Conservation (phyloP, 1,140 invertebrate species). For the Lepidurus apus region DNA sequence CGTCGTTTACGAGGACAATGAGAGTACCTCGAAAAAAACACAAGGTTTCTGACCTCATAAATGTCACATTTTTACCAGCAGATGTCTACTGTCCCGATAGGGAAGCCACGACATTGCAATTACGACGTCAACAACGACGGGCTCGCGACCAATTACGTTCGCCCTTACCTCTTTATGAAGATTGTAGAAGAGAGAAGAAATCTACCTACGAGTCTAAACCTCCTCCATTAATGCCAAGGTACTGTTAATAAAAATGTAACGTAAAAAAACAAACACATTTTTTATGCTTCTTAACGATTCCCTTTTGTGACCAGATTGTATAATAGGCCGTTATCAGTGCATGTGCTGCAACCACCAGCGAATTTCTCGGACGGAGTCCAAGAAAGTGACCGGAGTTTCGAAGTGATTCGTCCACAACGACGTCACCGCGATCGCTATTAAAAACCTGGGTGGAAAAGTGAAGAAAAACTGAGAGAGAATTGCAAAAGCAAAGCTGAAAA, state of each 20-base stretch:
- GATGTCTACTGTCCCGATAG: not conserved
- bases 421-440: slow-evolving; percentile 16
- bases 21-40: too few species aligned
- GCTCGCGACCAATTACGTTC: not conserved
- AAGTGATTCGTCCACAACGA: slow-evolving; percentile 1
- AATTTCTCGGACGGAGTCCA: not conserved
- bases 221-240: not conserved
- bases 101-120: not conserved
- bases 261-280: not conserved
- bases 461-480: not conserved
- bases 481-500: not conserved
- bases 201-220: not conserved
- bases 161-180: not conserved
- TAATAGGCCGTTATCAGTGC: not conserved
- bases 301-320: not conserved
- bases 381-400: not conserved
- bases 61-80: not conserved
- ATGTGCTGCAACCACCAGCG: not conserved
- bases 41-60: too few species aligned
- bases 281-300: not conserved
- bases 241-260: not conserved
- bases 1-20: too few species aligned
- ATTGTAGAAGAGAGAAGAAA: not conserved
- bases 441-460: not conserved
- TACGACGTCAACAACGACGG: not conserved